Percentiles rank a stretch among this genome's conserved stretches.
These are phyloP conservation scores for Chinchilla lanigera DNA, from an alignment of 2,113 vertebrate genomes.

Conservation along the genomic window DNA sequence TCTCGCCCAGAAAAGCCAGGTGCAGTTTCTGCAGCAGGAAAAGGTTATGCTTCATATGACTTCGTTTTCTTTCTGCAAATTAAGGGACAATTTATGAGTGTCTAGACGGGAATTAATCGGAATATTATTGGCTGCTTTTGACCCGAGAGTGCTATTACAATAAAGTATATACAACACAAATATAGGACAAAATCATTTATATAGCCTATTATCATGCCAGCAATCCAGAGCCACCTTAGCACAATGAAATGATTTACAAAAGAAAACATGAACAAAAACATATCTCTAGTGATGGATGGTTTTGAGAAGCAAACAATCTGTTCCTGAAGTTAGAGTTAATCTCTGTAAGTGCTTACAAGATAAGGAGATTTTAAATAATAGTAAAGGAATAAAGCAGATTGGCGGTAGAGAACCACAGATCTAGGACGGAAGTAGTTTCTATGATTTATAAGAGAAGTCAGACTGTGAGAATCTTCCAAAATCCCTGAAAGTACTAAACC, in stretches of 20 bases:
- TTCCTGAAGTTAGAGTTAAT: slow-evolving; percentile 70
- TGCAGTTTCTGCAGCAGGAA: slow-evolving; percentile 31
- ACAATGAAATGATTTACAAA: slow-evolving; percentile 84
- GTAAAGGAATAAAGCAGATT: slow-evolving; percentile 61
- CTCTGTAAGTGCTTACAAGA: slow-evolving; percentile 45
- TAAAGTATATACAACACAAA: slow-evolving; percentile 86
- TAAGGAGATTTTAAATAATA: slow-evolving; percentile 73
- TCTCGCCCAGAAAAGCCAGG: slow-evolving; percentile 49
- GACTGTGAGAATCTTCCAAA: slow-evolving; percentile 23
- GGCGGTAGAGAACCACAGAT: background rate
- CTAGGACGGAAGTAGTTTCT: slow-evolving; percentile 11
- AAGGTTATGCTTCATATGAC: slow-evolving; percentile 77
- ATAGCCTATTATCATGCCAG: slow-evolving; percentile 82
- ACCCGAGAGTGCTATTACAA: slow-evolving; percentile 83
- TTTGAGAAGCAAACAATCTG: slow-evolving; percentile 74
- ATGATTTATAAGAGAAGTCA: slow-evolving; percentile 51
- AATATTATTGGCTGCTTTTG: slow-evolving; percentile 85
- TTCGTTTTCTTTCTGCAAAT: slow-evolving; percentile 82
- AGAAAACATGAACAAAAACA: slow-evolving; percentile 79
- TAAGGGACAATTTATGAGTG: slow-evolving; percentile 86
- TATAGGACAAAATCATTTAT: slow-evolving; percentile 85
- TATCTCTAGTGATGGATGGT: slow-evolving; percentile 75
- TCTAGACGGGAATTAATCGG: slow-evolving; percentile 85
- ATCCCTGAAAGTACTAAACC: slow-evolving; percentile 10
- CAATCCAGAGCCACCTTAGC: slow-evolving; percentile 81